Evolutionary conservation across 2,113 vertebrate species (phyloP), one percentile per base, ranked within the genome.

Genomic region (Hylia prasina): DNA sequence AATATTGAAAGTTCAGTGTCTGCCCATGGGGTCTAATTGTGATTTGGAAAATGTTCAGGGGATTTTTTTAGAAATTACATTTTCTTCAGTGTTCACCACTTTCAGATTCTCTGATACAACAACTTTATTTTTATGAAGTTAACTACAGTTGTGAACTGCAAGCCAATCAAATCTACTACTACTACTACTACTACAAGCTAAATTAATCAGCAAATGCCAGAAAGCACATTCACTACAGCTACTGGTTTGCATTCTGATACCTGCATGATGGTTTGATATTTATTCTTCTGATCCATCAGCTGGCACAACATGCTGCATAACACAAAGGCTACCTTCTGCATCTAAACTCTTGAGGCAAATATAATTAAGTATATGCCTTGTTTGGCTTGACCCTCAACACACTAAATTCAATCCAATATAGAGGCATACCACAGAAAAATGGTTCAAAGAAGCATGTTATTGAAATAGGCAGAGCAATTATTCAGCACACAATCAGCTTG

Each of bases 131-230:
- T 65, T 48, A 79, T 40, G 24, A 89, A 66, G 39, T 79, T 82
- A 97, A 91, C 93, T 69, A 63, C 33, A 93, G 35, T 61, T 93
- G 81, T 53, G 50, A 39, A 92, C 60, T 50, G 94, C 76, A 71
- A 90, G 75, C 70, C 37, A 88, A 30, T 54, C 63, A 66, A 90
- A 76, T 63, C 31, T 30, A 33, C 19, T 31, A 44, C 42, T 44
- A 44, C 42, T 44, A 48, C n/a, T 78, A 54, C 27, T 22, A 28
- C 42, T 68, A 54, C 19, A 44, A 70, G 53, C 12, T 71, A 56
- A 64, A 70, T 78, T 45, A 91, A 58, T 37, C 53, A 53, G 53
- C 37, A 92, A 57, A 76, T 54, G n/a, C 13, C 70, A 87, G 66
- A 72, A 87, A 64, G 86, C n/a, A 37, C 25, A 77, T 53, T 31